These are phyloP conservation scores for Elephantulus edwardii DNA, from an alignment of 2,113 vertebrate species.

Conservation along the genomic window DNA sequence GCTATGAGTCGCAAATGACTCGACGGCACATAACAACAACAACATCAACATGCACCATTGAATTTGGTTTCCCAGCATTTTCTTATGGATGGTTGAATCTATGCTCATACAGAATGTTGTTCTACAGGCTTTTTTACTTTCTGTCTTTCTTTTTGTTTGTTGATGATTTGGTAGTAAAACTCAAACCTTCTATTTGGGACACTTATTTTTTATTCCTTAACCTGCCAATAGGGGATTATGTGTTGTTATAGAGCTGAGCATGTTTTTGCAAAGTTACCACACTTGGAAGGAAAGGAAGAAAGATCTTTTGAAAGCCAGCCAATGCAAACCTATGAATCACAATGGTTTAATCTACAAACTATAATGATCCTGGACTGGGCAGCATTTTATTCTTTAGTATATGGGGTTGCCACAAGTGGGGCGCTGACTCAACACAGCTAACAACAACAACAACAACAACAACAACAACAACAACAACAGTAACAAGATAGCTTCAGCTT, in stretches of 20 bases:
- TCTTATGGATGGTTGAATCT: background rate
- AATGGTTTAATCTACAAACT: background rate
- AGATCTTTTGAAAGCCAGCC: background rate
- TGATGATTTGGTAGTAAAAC: background rate
- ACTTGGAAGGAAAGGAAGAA: background rate
- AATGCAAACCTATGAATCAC: background rate
- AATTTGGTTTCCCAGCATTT: background rate
- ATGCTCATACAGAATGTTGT: background rate
- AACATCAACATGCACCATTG: no score
- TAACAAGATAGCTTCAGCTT: background rate
- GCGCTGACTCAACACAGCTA: background rate
- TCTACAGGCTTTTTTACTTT: background rate
- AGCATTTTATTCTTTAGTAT: background rate
- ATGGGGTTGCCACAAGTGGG: background rate
- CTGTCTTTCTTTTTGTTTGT: background rate
- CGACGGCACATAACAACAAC: no score
- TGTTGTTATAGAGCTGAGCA: background rate
- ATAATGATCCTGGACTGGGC: background rate
- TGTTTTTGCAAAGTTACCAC: background rate
- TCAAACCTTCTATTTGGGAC: background rate
- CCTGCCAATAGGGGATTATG: background rate
- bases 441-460: background rate
- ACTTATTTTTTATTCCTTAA: background rate
- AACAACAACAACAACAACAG: background rate
- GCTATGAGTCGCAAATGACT: no score